Conservation (phyloP, 2,113 vertebrate species). For the Paramisgurnus dabryanus region DNA sequence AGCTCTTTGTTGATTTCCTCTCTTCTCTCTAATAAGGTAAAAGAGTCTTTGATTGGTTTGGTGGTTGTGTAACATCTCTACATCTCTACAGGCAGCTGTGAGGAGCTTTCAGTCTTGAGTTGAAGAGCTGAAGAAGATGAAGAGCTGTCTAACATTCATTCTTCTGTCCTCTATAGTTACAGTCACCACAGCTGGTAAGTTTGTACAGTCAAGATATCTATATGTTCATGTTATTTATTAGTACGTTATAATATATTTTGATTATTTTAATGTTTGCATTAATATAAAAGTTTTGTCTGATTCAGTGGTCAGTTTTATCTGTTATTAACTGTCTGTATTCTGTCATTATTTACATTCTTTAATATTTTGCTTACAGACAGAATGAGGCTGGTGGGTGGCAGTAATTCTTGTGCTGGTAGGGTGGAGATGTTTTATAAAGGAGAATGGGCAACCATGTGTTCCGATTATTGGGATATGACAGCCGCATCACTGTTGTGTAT, state of each 20-base stretch:
- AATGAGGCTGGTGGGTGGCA: not conserved
- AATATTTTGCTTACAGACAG: not conserved
- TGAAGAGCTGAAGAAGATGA: constrained; percentile 5
- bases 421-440: not conserved
- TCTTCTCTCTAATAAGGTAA: too few species aligned
- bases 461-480: not conserved
- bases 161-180: not conserved
- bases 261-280: not conserved
- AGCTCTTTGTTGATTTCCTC: too few species aligned
- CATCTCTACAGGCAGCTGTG: too few species aligned
- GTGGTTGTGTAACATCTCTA: not conserved
- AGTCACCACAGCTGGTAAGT: constrained; percentile 12
- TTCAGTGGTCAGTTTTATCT: not conserved
- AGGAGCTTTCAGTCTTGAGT: too few species aligned
- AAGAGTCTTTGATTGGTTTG: not conserved
- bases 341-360: not conserved
- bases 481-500: constrained; percentile 19
- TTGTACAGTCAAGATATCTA: not conserved
- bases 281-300: not conserved
- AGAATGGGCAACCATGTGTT: constrained; percentile 6
- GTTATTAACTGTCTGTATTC: not conserved
- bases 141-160: constrained; percentile 21
- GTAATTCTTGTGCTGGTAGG: not conserved
- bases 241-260: not conserved
- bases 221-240: not conserved